These are phyloP conservation scores for Callaeas wilsoni DNA, from an alignment of 2,113 vertebrate genomes.

Conservation along the genomic window DNA sequence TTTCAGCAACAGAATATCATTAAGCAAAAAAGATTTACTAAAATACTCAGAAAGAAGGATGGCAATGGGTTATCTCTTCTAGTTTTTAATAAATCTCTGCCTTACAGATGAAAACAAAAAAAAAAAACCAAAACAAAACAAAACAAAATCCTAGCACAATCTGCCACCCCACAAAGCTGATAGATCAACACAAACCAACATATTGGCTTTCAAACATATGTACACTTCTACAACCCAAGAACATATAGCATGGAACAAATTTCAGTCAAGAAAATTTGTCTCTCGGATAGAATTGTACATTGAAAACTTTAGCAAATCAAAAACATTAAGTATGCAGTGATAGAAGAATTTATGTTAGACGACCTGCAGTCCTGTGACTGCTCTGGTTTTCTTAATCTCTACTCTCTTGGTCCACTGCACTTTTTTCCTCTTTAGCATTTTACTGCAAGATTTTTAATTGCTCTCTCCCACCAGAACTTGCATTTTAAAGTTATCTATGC, in stretches of 20 bases:
- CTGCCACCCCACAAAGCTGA: neutral
- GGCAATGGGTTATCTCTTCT: neutral
- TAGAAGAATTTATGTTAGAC: neutral
- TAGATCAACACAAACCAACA: neutral
- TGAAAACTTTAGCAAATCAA: neutral
- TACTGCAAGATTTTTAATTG: neutral
- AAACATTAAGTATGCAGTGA: rapidly evolving
- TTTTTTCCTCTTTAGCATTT: neutral
- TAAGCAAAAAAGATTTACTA: neutral
- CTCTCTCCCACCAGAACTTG: neutral
- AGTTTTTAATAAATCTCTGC: neutral
- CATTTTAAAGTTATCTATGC: neutral
- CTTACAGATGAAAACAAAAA: neutral
- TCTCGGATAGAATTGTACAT: neutral
- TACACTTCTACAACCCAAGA: neutral
- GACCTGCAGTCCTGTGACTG: neutral
- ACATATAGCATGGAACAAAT: neutral
- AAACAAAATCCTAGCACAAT: neutral
- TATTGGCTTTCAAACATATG: neutral
- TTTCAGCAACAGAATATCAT: neutral
- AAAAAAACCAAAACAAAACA: neutral
- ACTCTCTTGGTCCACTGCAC: neutral
- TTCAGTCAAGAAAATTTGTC: neutral
- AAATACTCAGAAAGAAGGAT: neutral
- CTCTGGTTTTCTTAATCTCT: neutral